Percentiles rank a stretch among this genome's conserved stretches.
phyloP scores from a whole-genome alignment of 2,113 vertebrate species.

The Thermophis baileyi region DNA sequence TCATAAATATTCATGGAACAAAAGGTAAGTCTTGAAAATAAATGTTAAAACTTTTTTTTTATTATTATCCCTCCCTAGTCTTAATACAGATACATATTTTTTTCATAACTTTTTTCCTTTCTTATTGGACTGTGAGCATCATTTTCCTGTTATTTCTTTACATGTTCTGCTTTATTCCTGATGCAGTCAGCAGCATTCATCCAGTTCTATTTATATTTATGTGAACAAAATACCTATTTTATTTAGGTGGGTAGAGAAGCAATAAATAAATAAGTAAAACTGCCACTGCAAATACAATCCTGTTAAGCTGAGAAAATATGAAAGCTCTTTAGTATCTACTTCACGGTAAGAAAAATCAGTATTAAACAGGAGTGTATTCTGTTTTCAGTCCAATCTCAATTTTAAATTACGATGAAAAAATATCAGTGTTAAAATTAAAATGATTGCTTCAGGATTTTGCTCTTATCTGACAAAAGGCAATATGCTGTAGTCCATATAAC shows the following conservation, averaged over 20 bases:
- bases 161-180: constrained; percentile 4
- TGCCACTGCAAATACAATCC: not conserved
- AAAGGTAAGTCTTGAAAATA: not conserved
- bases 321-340: not conserved
- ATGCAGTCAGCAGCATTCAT: not conserved
- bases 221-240: constrained; percentile 36
- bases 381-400: constrained; percentile 22
- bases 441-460: constrained; percentile 12
- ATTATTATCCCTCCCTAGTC: not conserved
- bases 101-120: not conserved
- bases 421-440: not conserved
- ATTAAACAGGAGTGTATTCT: constrained; percentile 18
- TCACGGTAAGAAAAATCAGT: not conserved
- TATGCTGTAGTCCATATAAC: not conserved
- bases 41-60: not conserved
- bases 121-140: not conserved
- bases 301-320: constrained; percentile 30
- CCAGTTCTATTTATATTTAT: constrained; percentile 11
- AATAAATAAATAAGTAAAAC: constrained; percentile 19
- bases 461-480: not conserved
- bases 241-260: not conserved
- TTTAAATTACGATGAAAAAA: not conserved
- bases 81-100: not conserved
- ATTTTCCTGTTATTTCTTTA: constrained; percentile 9
- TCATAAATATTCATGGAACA: not conserved